Conservation (phyloP, 1,140 invertebrate species). For the Rhizoglyphus robini region DNA sequence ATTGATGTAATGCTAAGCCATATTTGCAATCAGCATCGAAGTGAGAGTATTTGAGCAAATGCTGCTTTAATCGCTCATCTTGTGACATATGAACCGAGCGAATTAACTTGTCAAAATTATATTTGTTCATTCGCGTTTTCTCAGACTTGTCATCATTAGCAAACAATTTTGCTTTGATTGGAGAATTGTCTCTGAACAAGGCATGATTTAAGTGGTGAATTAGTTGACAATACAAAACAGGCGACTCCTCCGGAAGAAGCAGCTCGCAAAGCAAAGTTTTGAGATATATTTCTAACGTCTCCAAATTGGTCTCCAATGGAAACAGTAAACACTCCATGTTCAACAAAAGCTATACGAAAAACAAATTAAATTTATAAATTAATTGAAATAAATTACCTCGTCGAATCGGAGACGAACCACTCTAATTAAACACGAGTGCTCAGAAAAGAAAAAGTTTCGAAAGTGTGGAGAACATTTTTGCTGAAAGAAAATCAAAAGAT, state of each 20-base stretch:
- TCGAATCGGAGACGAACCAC: neutral
- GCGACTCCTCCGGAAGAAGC: neutral
- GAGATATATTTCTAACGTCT: slow-evolving; percentile 17
- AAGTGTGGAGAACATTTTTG: slow-evolving; percentile 13
- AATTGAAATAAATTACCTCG: slow-evolving; percentile 6
- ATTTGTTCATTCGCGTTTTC: neutral
- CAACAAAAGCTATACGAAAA: neutral
- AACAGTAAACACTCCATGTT: neutral
- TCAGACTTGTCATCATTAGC: neutral
- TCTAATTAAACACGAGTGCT: neutral
- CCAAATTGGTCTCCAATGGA: slow-evolving; percentile 10
- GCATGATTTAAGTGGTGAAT: slow-evolving; percentile 13
- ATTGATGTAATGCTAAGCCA: neutral
- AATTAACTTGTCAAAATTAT: slow-evolving; percentile 6
- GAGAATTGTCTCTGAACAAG: slow-evolving; percentile 7
- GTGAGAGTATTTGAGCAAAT: slow-evolving; percentile 9
- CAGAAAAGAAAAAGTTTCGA: neutral
- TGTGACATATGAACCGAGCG: slow-evolving; percentile 2
- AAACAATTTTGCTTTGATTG: neutral
- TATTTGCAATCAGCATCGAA: neutral
- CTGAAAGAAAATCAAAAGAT: slow-evolving; percentile 18
- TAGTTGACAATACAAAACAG: neutral
- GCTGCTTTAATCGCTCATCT: neutral
- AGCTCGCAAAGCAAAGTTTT: slow-evolving; percentile 7
- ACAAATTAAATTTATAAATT: neutral